These are phyloP conservation scores for Adela reaumurella DNA, from an alignment of 2,888 invertebrate species.

Conservation along the genomic window DNA sequence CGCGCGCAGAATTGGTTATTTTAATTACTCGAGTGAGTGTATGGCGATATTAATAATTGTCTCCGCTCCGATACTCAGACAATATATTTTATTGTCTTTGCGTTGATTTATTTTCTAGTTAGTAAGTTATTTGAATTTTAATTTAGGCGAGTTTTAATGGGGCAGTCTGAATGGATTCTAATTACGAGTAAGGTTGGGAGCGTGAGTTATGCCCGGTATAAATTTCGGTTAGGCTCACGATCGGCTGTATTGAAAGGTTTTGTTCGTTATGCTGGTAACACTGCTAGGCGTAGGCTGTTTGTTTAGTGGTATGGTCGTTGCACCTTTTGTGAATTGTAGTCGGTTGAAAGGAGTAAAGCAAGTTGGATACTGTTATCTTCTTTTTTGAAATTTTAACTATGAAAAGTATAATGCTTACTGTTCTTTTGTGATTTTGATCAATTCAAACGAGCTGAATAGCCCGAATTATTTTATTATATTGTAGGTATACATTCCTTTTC, in stretches of 20 bases:
- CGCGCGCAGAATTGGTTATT: constrained; percentile 51
- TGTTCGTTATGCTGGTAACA: not conserved
- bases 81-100: constrained; percentile 55
- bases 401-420: too few species aligned
- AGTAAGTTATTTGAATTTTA: constrained; percentile 56
- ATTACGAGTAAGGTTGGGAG: constrained; percentile 43
- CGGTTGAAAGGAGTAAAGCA: too few species aligned
- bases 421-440: too few species aligned
- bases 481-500: too few species aligned
- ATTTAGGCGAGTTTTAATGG: constrained; percentile 55
- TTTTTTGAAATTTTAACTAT: too few species aligned
- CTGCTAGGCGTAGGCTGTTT: too few species aligned
- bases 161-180: constrained; percentile 51
- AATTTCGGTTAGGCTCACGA: constrained; percentile 29
- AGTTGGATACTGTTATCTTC: too few species aligned
- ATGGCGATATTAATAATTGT: constrained; percentile 51
- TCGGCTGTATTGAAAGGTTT: not conserved
- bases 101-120: constrained; percentile 53
- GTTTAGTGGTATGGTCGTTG: too few species aligned
- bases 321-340: too few species aligned
- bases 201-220: constrained; percentile 49
- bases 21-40: constrained; percentile 45
- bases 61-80: constrained; percentile 29
- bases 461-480: too few species aligned
- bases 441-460: too few species aligned